Base-by-base conservation (phyloP, 2,113 vertebrate genomes). In the human region DNA sequence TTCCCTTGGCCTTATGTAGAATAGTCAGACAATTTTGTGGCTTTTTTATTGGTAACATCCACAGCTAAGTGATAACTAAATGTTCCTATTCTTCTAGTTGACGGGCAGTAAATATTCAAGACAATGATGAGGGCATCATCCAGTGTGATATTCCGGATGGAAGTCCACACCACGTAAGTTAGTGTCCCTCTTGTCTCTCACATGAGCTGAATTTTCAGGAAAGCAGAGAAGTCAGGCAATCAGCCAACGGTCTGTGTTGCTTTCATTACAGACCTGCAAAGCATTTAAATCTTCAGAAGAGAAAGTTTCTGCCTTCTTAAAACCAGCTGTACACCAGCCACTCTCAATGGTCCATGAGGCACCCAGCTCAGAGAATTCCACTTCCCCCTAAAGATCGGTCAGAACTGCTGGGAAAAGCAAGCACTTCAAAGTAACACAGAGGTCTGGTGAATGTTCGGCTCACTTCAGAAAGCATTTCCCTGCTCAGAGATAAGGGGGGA, bases 381-480 rank as follows among this genome's bases (percentile, higher is more conserved):
- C 64, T 92, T 93, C 81, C 92, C 84, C 55, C 64, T n/a, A 70
- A 91, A 97, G 83, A 89, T 38, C 17, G 43, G 38, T 81, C 50
- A n/a, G 80, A 95, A 94, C 48, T 73, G 25, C 73, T 83, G 84
- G 64, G 95, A 96, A 97, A 97, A 64, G 76, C 79, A 82, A 89
- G 80, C 45, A 85, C 94, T 97, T 97, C 97, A 97, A 96, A 97
- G 97, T 14, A 80, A 35, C 18, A 32, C 66, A 43, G 76, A 80
- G 30, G 30, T 96, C 97, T 98, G 96, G 94, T 64, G 80, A 97
- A 92, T 96, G 96, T 96, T 96, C 45, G 10, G 50, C 85, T 93
- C 95, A 79, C 96, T 96, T 89, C 70, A 40, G 83, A 94, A 95
- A 96, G 66, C 40, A 75, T 64, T 93, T 88, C 18, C 9, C 72